Percentiles rank a stretch among this genome's conserved stretches.
These are phyloP conservation scores for Halcyon badia DNA, from an alignment of 2,797 vertebrate genomes.

Conservation along the genomic window DNA sequence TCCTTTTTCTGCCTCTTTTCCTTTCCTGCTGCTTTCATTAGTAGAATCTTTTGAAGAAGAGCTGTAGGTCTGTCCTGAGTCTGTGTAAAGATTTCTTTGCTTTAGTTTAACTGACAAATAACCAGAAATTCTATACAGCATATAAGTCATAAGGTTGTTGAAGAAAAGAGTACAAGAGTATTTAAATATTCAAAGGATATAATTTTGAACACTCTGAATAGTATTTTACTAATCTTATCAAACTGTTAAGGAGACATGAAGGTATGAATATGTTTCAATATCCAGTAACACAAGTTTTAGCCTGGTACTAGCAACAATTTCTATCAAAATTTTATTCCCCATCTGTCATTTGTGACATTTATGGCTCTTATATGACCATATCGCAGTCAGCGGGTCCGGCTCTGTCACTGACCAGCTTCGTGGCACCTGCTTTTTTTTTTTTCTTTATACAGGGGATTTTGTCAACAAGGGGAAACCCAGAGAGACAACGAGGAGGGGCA, in stretches of 20 bases:
- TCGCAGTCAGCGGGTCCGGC: too few relatives aligned
- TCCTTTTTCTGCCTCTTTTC: not conserved
- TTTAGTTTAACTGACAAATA: constrained; percentile 39
- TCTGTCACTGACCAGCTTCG: too few relatives aligned
- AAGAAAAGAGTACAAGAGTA: not conserved
- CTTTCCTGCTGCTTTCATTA: not conserved
- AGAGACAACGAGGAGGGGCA: too few relatives aligned
- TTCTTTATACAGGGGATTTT: too few relatives aligned
- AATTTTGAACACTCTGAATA: not conserved
- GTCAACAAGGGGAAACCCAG: too few relatives aligned
- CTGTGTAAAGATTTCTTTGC: not conserved
- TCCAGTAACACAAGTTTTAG: not conserved
- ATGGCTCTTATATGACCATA: not conserved
- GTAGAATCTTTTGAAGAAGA: constrained; percentile 8
- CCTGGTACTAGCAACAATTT: not conserved
- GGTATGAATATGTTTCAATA: constrained; percentile 5
- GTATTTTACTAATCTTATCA: not conserved
- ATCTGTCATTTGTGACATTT: constrained; percentile 21
- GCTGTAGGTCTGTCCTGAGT: not conserved
- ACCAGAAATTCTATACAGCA: not conserved
- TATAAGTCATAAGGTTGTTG: not conserved
- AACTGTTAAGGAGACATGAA: not conserved
- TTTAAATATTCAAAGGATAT: constrained; percentile 37
- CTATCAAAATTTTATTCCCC: not conserved
- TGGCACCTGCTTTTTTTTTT: too few relatives aligned